Conservation (phyloP, 2,113 vertebrate species). For the Alethe castanea region DNA sequence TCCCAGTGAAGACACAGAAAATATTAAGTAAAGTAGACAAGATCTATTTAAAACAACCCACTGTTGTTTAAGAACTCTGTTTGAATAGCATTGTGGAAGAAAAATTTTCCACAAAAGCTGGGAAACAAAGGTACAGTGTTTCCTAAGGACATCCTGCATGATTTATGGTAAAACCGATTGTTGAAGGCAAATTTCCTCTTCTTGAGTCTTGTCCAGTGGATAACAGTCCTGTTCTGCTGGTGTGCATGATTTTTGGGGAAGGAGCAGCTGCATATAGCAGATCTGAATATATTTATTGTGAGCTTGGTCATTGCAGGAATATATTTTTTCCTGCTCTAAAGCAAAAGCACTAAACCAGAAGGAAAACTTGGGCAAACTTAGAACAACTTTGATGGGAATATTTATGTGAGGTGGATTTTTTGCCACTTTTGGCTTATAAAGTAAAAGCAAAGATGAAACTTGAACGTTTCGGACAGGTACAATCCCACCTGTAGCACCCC, state of each 20-base stretch:
- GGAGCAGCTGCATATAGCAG: neutral
- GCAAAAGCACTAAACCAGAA: neutral
- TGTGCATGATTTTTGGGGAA: fast-evolving
- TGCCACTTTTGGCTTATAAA: neutral
- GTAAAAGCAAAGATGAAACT: neutral
- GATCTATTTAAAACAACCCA: neutral
- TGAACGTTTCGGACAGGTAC: neutral
- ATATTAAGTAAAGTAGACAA: neutral
- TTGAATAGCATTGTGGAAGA: neutral
- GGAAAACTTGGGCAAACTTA: neutral
- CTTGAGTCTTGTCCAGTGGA: neutral
- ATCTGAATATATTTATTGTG: neutral
- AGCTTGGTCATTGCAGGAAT: neutral
- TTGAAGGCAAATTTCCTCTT: neutral
- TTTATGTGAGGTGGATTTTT: neutral
- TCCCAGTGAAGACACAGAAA: neutral
- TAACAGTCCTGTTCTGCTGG: neutral
- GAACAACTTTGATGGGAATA: neutral
- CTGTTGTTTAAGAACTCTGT: neutral
- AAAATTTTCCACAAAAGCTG: neutral
- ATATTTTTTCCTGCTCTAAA: neutral
- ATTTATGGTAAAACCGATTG: neutral
- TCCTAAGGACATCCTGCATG: neutral
- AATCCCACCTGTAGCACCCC: neutral
- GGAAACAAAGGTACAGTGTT: neutral